These are phyloP conservation scores for Rhipidura dahli DNA, from an alignment of 2,113 vertebrate species.

Conservation along the genomic window DNA sequence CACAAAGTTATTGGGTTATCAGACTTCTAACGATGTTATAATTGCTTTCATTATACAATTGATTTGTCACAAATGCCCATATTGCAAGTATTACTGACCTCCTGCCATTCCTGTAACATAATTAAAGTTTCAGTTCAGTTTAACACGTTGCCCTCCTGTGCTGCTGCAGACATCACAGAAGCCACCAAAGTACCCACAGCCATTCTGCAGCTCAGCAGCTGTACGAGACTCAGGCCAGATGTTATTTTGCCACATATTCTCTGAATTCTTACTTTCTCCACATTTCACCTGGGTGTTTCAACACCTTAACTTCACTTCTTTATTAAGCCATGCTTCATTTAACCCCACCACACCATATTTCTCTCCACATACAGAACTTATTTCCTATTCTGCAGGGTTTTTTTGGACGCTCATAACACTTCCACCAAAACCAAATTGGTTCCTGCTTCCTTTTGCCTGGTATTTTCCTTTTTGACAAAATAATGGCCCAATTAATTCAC, in stretches of 20 bases:
- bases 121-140: not conserved
- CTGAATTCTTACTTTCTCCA: not conserved
- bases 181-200: not conserved
- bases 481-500: not conserved
- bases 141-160: not conserved
- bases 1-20: constrained; percentile 32
- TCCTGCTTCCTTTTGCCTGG: not conserved
- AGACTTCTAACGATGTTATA: constrained; percentile 15
- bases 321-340: not conserved
- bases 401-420: not conserved
- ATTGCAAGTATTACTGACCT: constrained; percentile 24
- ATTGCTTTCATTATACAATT: constrained; percentile 27
- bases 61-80: constrained; percentile 21
- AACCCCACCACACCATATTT: not conserved
- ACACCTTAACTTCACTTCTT: not conserved
- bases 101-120: not conserved
- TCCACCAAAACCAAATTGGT: not conserved
- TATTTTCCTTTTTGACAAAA: not conserved
- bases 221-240: not conserved
- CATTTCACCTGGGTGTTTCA: not conserved
- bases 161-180: not conserved
- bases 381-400: not conserved
- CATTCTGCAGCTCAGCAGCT: not conserved
- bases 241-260: not conserved
- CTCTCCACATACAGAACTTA: not conserved